Percentiles rank a stretch among this genome's conserved stretches.
Conservation (phyloP, 1,140 invertebrate species). For the Drosophila eugracilis region DNA sequence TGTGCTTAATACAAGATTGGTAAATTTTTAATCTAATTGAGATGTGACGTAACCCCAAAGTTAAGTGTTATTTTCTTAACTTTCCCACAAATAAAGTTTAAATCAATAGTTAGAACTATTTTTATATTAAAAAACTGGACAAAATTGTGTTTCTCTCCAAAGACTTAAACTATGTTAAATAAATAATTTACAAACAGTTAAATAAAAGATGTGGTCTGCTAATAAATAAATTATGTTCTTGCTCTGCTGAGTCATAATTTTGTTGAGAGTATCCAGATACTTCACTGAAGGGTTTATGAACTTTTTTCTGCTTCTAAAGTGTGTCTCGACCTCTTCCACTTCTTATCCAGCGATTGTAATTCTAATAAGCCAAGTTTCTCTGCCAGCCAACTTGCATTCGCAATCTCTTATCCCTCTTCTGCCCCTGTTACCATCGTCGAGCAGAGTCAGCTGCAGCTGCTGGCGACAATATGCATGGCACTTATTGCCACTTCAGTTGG, state of each 20-base stretch:
- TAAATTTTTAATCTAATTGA: conserved; percentile 7
- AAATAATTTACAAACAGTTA: background rate
- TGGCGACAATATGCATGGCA: conserved; percentile 74
- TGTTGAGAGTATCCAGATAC: background rate
- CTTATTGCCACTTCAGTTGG: conserved; percentile 82
- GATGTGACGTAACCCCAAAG: conserved; percentile 8
- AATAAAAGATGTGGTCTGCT: background rate
- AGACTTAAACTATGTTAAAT: background rate
- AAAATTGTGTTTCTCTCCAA: too few relatives aligned
- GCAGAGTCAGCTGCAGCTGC: conserved; percentile 41
- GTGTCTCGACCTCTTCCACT: conserved; percentile 5
- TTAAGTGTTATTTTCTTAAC: background rate
- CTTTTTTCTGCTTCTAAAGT: conserved; percentile 3
- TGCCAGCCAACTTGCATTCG: conserved; percentile 27
- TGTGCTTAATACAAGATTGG: conserved; percentile 21
- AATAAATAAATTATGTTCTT: background rate
- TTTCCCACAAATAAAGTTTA: too few relatives aligned
- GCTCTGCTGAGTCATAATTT: background rate
- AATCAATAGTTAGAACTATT: too few relatives aligned
- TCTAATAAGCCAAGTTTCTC: conserved; percentile 41
- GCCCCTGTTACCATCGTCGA: background rate
- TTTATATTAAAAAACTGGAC: too few relatives aligned
- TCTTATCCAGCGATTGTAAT: conserved; percentile 26
- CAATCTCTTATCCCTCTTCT: conserved; percentile 28
- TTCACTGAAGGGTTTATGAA: background rate